Base-by-base conservation (phyloP, 2,797 vertebrate species). In the Lutjanus argentimaculatus region DNA sequence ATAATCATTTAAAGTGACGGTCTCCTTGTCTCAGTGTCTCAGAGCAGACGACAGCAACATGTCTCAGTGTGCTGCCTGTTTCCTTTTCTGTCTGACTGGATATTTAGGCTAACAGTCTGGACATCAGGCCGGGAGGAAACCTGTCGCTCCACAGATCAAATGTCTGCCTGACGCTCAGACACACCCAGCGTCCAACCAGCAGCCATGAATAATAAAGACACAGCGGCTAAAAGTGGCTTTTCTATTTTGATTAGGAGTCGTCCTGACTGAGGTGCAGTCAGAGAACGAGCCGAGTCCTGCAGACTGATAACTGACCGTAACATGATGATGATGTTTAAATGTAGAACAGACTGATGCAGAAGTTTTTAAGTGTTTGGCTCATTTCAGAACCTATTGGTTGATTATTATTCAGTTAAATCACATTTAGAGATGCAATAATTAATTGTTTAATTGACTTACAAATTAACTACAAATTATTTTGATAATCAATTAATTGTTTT, bases 181-280 rank as follows among this genome's bases (percentile, higher is more conserved):
- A 36, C 42, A 40, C 7, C 36, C 65, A 6, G 55, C 16, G 0
- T 45, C 74, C 43, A 16, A 22, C 15, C 57, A 16, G 57, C 53
- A 48, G 67, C 75, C 45, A 58, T 80, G 63, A 78, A 78, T 85
- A 63, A 82, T 71, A 16, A 52, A 77, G 67, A 71, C 45, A 2
- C 22, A 1, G 2, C 6, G 1, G 71, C 72, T 82, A 59, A 79
- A 79, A 55, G 67, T 14, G 25, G 75, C 67, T 10, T 11, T 52
- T 52, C 79, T 81, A 51, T 81, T 80, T 71, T 52, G 43, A 66
- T 6, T 5, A 43, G 51, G 51, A 59, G 70, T 7, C 46, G 12
- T 45, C 30, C 73, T 45, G 59, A 53, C 53, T 4, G 75, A 59
- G 66, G 16, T 11, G 56, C 15, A 49, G 55, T 42, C 43, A 21